Evolutionary conservation across 2,113 vertebrate species (phyloP).

Genomic region (Cebidichthys violaceus): DNA sequence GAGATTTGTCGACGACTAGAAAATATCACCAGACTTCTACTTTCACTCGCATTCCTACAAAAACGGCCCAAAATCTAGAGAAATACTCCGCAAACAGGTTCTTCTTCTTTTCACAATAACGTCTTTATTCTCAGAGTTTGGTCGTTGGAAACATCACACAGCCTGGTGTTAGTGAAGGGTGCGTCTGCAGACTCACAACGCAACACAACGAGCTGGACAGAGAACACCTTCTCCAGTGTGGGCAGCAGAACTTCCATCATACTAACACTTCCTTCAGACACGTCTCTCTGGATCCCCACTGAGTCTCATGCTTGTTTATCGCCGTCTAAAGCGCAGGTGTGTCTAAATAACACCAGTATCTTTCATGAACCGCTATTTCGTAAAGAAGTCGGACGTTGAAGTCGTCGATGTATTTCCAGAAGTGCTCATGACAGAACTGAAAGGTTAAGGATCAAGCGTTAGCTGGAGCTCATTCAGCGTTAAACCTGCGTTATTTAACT

Average conservation of each 20-base stretch:
- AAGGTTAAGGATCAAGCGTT: background rate
- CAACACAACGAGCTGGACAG: no score
- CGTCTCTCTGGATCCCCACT: background rate
- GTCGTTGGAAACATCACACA: conserved; percentile 2
- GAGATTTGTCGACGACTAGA: background rate
- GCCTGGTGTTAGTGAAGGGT: background rate
- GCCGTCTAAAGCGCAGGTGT: background rate
- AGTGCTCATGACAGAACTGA: background rate
- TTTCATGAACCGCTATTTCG: background rate
- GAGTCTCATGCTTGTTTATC: background rate
- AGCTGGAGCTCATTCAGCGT: background rate
- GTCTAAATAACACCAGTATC: background rate
- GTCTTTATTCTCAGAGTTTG: conserved; percentile 29
- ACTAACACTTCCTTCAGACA: background rate
- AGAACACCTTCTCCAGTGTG: background rate
- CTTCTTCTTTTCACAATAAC: conserved; percentile 5
- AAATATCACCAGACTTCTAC: no score
- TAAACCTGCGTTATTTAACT: background rate
- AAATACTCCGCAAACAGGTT: background rate
- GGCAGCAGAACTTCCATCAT: background rate
- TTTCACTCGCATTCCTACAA: background rate
- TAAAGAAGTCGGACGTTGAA: background rate
- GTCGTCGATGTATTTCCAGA: background rate
- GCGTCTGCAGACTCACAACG: background rate
- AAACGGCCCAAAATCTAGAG: background rate